Conservation (phyloP, 2,888 invertebrate species). For the Lomographa bimaculata region DNA sequence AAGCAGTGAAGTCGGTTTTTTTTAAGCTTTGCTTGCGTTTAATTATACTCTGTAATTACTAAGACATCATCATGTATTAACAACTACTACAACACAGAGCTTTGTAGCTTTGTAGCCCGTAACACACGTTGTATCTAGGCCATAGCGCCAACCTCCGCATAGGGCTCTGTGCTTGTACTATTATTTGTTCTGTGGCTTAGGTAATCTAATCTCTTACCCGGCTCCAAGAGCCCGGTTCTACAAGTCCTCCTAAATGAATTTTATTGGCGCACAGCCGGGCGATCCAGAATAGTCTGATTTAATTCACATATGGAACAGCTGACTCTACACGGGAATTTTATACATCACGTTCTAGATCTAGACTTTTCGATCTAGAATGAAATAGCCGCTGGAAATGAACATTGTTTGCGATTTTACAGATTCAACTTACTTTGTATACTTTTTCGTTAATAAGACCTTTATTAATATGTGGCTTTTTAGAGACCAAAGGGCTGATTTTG, state of each 20-base stretch:
- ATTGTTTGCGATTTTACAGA: no score
- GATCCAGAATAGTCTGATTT: conserved; percentile 7
- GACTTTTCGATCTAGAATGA: background rate
- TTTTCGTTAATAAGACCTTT: no score
- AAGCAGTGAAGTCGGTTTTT: no score
- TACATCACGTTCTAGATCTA: background rate
- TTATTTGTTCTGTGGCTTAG: no score
- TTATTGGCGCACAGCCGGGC: conserved; percentile 15
- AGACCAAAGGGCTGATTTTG: no score
- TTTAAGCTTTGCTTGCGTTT: no score
- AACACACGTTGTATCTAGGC: conserved; percentile 15
- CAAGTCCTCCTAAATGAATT: conserved; percentile 18
- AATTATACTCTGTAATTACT: no score
- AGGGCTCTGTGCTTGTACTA: no score
- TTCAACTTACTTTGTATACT: no score
- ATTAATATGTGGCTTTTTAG: no score
- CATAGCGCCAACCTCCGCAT: conserved; percentile 14
- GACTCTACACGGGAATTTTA: background rate
- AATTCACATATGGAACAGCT: conserved; percentile 16
- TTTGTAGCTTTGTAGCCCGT: background rate
- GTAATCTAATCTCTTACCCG: conserved; percentile 24
- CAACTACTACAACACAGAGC: background rate
- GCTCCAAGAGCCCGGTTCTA: conserved; percentile 1
- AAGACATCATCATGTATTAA: no score
- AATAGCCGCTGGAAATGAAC: no score